These are phyloP conservation scores for Monochamus saltuarius DNA, from an alignment of 1,140 invertebrate genomes.

Conservation along the genomic window DNA sequence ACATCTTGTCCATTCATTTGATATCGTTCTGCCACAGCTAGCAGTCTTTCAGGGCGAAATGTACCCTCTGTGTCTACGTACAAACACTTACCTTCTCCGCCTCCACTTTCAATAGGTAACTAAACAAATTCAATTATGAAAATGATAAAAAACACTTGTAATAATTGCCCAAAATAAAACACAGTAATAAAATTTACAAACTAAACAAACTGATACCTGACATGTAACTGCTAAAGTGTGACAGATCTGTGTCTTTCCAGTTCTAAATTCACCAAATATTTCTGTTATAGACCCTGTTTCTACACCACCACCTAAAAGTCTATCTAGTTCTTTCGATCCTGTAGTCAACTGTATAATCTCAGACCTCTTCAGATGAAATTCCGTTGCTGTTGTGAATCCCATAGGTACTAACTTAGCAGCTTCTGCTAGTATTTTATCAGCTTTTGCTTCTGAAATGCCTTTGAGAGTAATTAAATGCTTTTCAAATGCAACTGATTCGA, in stretches of 20 bases:
- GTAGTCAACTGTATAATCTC: constrained; percentile 89
- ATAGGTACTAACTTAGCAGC: constrained; percentile 92
- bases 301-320: constrained; percentile 92
- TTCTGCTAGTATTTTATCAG: constrained; percentile 92
- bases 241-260: constrained; percentile 97
- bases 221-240: constrained; percentile 98
- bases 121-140: constrained; percentile 45
- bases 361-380: constrained; percentile 90
- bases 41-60: constrained; percentile 85
- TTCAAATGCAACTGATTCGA: constrained; percentile 93
- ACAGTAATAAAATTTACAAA: background rate
- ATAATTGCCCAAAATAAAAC: background rate
- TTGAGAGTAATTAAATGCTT: constrained; percentile 89
- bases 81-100: constrained; percentile 97
- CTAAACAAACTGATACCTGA: constrained; percentile 63
- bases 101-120: constrained; percentile 92
- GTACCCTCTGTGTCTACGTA: constrained; percentile 99
- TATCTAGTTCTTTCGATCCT: constrained; percentile 92
- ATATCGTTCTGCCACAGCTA: constrained; percentile 83
- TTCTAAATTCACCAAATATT: constrained; percentile 98
- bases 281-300: constrained; percentile 99
- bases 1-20: constrained; percentile 85
- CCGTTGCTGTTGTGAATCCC: constrained; percentile 97
- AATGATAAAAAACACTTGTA: constrained; percentile 8
- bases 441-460: constrained; percentile 97